Conservation (phyloP, 2,113 vertebrate genomes). For the Prunella fulvescens region DNA sequence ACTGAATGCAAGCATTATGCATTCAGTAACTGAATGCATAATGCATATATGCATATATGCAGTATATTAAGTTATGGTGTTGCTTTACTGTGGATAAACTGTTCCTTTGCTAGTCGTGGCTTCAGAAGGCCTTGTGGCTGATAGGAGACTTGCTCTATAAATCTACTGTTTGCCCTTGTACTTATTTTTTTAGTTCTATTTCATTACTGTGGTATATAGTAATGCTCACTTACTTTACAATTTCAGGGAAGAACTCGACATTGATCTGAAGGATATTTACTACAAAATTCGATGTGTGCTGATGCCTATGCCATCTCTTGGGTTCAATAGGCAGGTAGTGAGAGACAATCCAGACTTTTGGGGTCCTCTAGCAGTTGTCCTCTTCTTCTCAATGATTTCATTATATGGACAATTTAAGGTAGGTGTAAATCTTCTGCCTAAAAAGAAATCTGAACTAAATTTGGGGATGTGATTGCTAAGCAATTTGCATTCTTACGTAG, state of each 20-base stretch:
- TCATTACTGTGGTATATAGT: neutral
- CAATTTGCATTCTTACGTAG: neutral
- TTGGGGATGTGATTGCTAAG: neutral
- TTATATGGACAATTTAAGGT: conserved; percentile 98
- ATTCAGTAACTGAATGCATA: too few species aligned
- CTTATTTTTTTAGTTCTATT: neutral
- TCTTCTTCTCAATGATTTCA: conserved; percentile 99
- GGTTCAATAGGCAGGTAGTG: conserved; percentile 97
- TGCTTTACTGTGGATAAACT: neutral
- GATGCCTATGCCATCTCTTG: conserved; percentile 98
- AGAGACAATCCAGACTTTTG: conserved; percentile 98
- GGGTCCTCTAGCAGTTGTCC: conserved; percentile 94
- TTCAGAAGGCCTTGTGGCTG: neutral
- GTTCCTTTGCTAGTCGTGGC: neutral
- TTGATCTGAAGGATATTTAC: conserved; percentile 98
- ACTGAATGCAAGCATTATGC: rapidly evolving
- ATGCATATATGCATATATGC: too few species aligned
- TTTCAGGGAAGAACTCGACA: conserved; percentile 92
- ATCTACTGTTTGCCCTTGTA: neutral
- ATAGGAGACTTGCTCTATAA: neutral
- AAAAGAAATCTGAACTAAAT: neutral
- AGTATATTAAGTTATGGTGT: neutral
- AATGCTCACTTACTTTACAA: conserved; percentile 32
- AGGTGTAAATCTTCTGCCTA: conserved; percentile 53
- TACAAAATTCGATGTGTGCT: conserved; percentile 98